Conservation (phyloP, 2,113 vertebrate species). For the Cromileptes altivelis region DNA sequence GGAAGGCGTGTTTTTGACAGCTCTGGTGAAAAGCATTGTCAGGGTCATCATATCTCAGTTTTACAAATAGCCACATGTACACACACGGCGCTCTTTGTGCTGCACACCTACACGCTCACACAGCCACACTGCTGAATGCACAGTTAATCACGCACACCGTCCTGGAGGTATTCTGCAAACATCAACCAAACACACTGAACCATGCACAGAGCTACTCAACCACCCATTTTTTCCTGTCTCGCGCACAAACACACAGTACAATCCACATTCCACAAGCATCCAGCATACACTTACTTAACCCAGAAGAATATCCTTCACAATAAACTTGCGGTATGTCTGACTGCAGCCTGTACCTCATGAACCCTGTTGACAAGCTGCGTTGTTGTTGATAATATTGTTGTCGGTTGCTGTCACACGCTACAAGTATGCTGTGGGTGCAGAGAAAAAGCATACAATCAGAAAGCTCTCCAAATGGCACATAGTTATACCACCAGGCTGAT, state of each 20-base stretch:
- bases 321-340: slow-evolving; percentile 31
- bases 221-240: not conserved
- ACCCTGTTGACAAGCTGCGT: slow-evolving; percentile 38
- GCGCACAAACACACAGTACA: slow-evolving; percentile 9
- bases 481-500: slow-evolving; percentile 42
- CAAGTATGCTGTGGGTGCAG: slow-evolving; percentile 7
- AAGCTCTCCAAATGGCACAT: slow-evolving; percentile 41
- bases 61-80: slow-evolving; percentile 62
- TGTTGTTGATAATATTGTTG: slow-evolving; percentile 45
- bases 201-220: not conserved
- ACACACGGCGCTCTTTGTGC: not conserved
- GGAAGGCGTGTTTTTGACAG: slow-evolving; percentile 55
- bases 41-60: slow-evolving; percentile 48
- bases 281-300: slow-evolving; percentile 13
- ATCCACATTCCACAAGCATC: slow-evolving; percentile 31
- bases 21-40: slow-evolving; percentile 46
- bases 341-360: slow-evolving; percentile 27
- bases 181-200: slow-evolving; percentile 5
- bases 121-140: not conserved
- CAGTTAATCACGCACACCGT: slow-evolving; percentile 22
- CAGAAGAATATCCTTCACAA: slow-evolving; percentile 13
- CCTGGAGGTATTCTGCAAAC: slow-evolving; percentile 3
- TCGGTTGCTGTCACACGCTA: slow-evolving; percentile 13
- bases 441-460: slow-evolving; percentile 42
- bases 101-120: slow-evolving; percentile 14